phyloP scores from a whole-genome alignment of 2,113 vertebrate genomes.

The Ptyas mucosa region DNA sequence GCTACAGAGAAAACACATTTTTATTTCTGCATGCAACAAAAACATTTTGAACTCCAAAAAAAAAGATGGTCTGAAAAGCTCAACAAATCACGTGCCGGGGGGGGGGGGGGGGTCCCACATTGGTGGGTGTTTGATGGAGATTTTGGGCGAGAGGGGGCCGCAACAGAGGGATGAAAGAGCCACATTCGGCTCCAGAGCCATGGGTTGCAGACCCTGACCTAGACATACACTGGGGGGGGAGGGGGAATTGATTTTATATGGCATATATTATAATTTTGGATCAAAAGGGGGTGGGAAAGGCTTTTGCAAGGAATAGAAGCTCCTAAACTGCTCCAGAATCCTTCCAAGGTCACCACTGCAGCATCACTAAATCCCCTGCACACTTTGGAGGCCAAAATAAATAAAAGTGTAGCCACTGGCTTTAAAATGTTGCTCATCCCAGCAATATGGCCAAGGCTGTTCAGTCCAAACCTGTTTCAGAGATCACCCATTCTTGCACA shows the following conservation, averaged over 20 bases:
- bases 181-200: no score
- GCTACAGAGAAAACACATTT: no score
- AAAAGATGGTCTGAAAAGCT: no score
- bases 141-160: no score
- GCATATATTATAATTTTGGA: background rate
- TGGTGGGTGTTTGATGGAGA: no score
- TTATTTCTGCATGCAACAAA: no score
- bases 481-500: background rate
- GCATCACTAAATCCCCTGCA: background rate
- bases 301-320: background rate
- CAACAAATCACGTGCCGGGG: no score
- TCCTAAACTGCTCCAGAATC: background rate
- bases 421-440: background rate
- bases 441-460: background rate
- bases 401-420: background rate
- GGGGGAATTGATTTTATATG: background rate
- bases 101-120: no score
- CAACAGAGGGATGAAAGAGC: no score
- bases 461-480: background rate
- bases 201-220: background rate
- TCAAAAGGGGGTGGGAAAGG: background rate
- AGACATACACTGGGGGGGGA: background rate
- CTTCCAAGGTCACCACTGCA: background rate
- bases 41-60: no score
- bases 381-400: background rate